Evolutionary conservation across 2,888 invertebrate genomes (phyloP), one percentile per base, ranked within the genome.

Genomic region (Andrena hattorfiana): DNA sequence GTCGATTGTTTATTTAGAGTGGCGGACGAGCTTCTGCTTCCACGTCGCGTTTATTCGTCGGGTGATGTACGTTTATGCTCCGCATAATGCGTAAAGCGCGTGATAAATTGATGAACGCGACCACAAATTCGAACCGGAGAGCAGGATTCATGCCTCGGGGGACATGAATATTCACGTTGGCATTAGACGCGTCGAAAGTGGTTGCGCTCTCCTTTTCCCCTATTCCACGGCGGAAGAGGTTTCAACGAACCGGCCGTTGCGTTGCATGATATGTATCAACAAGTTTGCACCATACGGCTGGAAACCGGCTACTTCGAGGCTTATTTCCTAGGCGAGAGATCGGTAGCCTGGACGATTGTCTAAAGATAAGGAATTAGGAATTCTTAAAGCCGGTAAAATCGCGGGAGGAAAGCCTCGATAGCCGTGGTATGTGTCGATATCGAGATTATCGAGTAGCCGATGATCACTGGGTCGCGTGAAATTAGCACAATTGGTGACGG

Each of bases 401-500:
- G 67, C 51, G 26, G 23, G 67, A 71, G 32, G 30, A 16, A 69
- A 78, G 60, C 59, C 56, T 78, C 23, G 64, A 71, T 60, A 28
- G 70, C 51, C 71, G 62, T 68, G 48, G 20, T 66, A 56, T 59
- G 59, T 28, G 42, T 67, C 7, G 23, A 76, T 59, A 59, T 51
- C 20, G 13, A 42, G 42, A 42, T 28, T 56, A n/a, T 56, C 26
- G 68, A 64, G 63, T 63, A 62, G 62, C 28, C 54, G 49, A 63
- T 42, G 42, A 63, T 51, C 71, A 64, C 42, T 89, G 89, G 90
- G 92, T 90, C 90, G 89, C 91, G 92, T 90, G 88, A 89, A 91
- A 90, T 88, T 92, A 92, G 93, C 92, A 92, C 91, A 93, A 89
- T 88, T 93, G 93, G 93, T 94, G 94, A 94, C 92, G 90, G 93